Conservation (phyloP, 2,888 invertebrate species). For the Apotomis capreana region DNA sequence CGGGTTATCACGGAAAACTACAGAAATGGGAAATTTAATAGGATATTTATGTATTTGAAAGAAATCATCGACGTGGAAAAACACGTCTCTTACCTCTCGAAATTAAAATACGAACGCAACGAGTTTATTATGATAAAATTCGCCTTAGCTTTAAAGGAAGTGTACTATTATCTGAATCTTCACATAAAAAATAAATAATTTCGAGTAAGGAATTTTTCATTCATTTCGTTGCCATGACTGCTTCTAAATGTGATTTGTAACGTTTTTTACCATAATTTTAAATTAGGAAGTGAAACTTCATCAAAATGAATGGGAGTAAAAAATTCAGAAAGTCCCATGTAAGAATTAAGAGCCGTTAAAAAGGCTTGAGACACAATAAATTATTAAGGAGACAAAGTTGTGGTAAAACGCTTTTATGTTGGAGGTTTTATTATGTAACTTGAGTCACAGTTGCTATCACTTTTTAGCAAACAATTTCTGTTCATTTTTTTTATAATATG, state of each 20-base stretch:
- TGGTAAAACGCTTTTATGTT: slow-evolving; percentile 56
- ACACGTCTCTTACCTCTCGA: background rate
- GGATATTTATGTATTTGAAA: too few species aligned
- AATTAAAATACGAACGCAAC: background rate
- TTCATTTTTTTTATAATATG: too few species aligned
- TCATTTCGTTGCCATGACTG: slow-evolving; percentile 22
- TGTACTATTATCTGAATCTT: background rate
- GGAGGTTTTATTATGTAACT: slow-evolving; percentile 43
- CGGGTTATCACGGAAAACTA: too few species aligned
- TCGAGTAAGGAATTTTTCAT: background rate
- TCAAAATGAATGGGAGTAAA: slow-evolving; percentile 45
- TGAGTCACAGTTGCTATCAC: slow-evolving; percentile 18
- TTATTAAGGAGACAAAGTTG: slow-evolving; percentile 68
- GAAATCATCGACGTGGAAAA: too few species aligned
- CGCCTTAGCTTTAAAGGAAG: background rate
- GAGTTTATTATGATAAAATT: background rate
- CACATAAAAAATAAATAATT: background rate
- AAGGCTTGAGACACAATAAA: slow-evolving; percentile 62
- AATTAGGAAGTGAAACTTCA: slow-evolving; percentile 17
- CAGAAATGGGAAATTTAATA: too few species aligned
- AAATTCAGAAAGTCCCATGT: slow-evolving; percentile 58
- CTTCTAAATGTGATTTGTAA: slow-evolving; percentile 33
- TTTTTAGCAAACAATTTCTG: background rate
- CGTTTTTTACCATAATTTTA: slow-evolving; percentile 22
- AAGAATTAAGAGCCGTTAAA: slow-evolving; percentile 65